Evolutionary conservation across 2,797 vertebrate species (phyloP), one percentile per base, ranked within the genome.

Genomic region (Pipistrellus nathusii): DNA sequence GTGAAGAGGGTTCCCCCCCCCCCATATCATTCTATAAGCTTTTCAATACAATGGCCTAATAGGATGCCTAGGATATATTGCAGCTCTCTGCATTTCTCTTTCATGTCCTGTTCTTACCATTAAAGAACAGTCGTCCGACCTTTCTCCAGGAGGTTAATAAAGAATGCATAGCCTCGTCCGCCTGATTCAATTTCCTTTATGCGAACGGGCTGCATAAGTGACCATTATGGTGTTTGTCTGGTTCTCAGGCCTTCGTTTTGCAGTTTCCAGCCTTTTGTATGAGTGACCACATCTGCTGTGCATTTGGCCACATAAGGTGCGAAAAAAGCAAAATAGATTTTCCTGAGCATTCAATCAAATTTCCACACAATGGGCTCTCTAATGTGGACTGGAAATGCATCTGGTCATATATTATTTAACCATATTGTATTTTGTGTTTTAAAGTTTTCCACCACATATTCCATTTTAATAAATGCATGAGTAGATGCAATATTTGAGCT

Each of bases 271-370:
- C 93, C 95, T 98, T 98, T 98, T 97, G 95, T 97, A 96, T 57
- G 96, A 98, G 96, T 97, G 97, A 94, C 98, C 98, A 97, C 98
- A 98, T 98, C 97, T 98, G 98, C 94, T 97, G 96, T 97, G 83
- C 97, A 96, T 98, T 98, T 98, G 98, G 95, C 96, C 96, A 97
- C 95, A 94, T 97, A 98, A 98, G 97, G 98, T 98, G 98, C 98
- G 97, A 98, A 98, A 98, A 98, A 98, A 97, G 94, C 97, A 98
- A 98, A 98, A 97, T 98, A 98, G 97, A 98, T 98, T 98, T 98
- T 98, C 96, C 88, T 92, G 88, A 97, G 94, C 95, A 96, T 98
- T 98, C 98, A 98, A 98, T 98, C 98, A 98, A 94, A 98, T 98
- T 98, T 98, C 96, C 91, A 97, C 97, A 98, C 97, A 97, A 94